These are phyloP conservation scores for Threskiornis aethiopicus DNA, from an alignment of 2,797 vertebrate species.

Conservation along the genomic window DNA sequence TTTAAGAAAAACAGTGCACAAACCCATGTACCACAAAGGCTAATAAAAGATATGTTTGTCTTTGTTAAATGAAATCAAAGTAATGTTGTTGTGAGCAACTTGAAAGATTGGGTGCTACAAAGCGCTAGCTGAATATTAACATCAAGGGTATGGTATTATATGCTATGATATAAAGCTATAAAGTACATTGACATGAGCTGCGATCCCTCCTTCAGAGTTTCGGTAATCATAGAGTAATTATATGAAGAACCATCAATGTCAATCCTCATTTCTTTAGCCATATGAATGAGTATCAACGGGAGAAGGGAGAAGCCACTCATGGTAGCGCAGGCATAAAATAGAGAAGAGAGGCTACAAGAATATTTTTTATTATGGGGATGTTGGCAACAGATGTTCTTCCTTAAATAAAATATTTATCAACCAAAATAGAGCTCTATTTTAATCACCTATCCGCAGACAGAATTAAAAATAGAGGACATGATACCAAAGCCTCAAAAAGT, in stretches of 20 bases:
- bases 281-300: background rate
- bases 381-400: background rate
- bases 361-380: background rate
- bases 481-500: background rate
- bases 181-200: background rate
- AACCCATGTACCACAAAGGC: background rate
- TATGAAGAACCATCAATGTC: constrained; percentile 11
- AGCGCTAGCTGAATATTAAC: background rate
- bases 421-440: background rate
- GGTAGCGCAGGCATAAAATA: background rate
- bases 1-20: background rate
- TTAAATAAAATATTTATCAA: background rate
- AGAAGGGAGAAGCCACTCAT: background rate
- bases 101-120: constrained; percentile 12
- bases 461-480: background rate
- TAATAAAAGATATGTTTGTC: background rate
- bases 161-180: constrained; percentile 18
- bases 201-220: constrained; percentile 2
- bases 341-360: background rate
- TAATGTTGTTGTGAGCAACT: background rate
- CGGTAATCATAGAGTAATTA: constrained; percentile 37
- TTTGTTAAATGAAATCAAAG: constrained; percentile 19
- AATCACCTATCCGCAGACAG: background rate
- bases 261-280: constrained; percentile 34
- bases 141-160: background rate